Evolutionary conservation across 2,113 vertebrate species (phyloP), one percentile per base, ranked within the genome.

Genomic region (Stigmatopora nigra): DNA sequence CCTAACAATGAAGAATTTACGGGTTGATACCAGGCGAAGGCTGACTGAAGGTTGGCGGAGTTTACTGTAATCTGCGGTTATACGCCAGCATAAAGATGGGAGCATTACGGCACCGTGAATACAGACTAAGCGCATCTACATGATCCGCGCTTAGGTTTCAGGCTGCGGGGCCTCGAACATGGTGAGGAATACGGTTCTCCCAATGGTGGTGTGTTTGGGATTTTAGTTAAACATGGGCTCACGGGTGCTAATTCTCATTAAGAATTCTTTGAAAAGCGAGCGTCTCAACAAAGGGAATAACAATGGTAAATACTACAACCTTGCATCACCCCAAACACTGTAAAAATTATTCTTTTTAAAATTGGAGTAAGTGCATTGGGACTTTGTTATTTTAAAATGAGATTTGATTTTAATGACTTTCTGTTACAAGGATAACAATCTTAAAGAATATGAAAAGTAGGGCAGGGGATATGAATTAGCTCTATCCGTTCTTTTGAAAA

Each of bases 31-130:
- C 86, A 89, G 83, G 82, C 88, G 81, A 86, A 89, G 55, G 69
- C 83, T 87, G 90, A 85, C 78, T 73, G 78, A 86, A 89, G 88
- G 88, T 88, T 85, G 72, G 71, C 56, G 78, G 86, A 77, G 84
- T 84, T 31, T 79, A 76, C 77, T 78, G 70, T 94, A 95, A 98
- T 94, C 94, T 93, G 93, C 90, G 88, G 91, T 36, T 84, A 79
- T 90, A 91, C 91, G 91, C 90, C 91, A 80, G 93, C 93, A 98
- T 95, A 90, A 80, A 93, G 92, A 94, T 94, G 86, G 90, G 74
- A 88, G 93, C 88, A 94, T 97, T 95, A 97, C 87, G 84, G 86
- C 81, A 76, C 86, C 83, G 86, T 86, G 86, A 84, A 89, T 87
- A 83, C 88, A 84, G 89, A 81, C 86, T 89, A 84, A 82, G 89